phyloP scores from a whole-genome alignment of 1,140 invertebrate genomes.

The Dendrolimus kikuchii region DNA sequence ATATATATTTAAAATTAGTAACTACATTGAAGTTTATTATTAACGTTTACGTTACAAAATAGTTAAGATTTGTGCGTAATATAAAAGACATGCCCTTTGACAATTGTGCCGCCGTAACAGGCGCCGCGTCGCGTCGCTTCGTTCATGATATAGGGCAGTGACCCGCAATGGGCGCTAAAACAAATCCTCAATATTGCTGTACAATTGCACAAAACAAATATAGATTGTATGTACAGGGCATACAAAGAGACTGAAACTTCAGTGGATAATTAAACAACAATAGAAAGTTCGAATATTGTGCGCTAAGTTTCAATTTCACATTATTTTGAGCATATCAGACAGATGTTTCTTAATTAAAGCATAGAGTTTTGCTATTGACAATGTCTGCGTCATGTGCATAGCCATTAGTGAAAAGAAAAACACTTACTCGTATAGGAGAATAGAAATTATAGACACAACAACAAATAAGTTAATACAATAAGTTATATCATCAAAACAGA shows the following conservation, averaged over 20 bases:
- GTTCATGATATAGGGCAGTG: no score
- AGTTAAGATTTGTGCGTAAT: no score
- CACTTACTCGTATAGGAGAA: conserved; percentile 22
- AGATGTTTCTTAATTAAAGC: conserved; percentile 59
- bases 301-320: conserved; percentile 67
- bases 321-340: conserved; percentile 64
- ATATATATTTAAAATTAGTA: no score
- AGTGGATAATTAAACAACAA: conserved; percentile 52
- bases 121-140: background rate
- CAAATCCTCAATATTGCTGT: conserved; percentile 37
- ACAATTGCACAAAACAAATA: conserved; percentile 48
- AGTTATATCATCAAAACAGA: conserved; percentile 52
- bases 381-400: conserved; percentile 36
- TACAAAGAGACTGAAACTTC: conserved; percentile 56
- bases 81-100: no score
- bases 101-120: no score
- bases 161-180: conserved; percentile 16
- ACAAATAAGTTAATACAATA: conserved; percentile 70
- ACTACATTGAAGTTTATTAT: no score
- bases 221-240: conserved; percentile 49
- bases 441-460: conserved; percentile 59
- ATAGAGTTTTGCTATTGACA: conserved; percentile 70
- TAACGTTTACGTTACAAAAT: no score
- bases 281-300: conserved; percentile 65
- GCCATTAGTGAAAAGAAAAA: conserved; percentile 26